Base-by-base conservation (phyloP, 2,888 invertebrate genomes). In the Apocheima hispidaria region DNA sequence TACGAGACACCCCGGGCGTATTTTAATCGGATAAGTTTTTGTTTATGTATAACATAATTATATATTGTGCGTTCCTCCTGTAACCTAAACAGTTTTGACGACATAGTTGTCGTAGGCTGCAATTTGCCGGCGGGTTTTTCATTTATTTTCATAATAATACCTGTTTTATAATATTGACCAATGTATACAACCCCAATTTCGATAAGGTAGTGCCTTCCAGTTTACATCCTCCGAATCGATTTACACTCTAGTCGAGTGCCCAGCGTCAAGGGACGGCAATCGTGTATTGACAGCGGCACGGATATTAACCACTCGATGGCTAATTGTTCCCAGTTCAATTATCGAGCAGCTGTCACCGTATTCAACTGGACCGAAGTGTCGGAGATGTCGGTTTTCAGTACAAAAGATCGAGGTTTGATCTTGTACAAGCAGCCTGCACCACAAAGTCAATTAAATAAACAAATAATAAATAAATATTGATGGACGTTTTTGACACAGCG, bases 261-360 rank as follows among this genome's bases (percentile, higher is more conserved):
- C 77, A 78, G 73, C 79, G 81, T 81, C 80, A 76, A 75, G 83
- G 84, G 84, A 82, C 77, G 80, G 81, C 80, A 82, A 85, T 84
- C 82, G 78, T 78, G 81, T 81, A 78, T 78, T 88, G 89, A 87
- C 89, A 88, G 83, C 78, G 75, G 74, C 85, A 82, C 83, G 85
- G 87, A 90, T 89, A 90, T 90, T 89, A 88, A 84, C 88, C 91
- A 90, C 90, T 91, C 88, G 81, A 86, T 84, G 77, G 86, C 85
- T 90, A 90, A 92, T 91, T 91, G 91, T 90, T 84, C 90, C 83
- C 84, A 82, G 88, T 89, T 88, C 91, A 88, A 90, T 90, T 92
- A 92, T 88, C 87, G 86, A 84, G 84, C 89, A 88, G 85, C 87
- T 88, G 90, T 90, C 90, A 89, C 78, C 83, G 77, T 79, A 80